Evolutionary conservation across 2,797 vertebrate species (phyloP).

Genomic region (Ciconia nigra): DNA sequence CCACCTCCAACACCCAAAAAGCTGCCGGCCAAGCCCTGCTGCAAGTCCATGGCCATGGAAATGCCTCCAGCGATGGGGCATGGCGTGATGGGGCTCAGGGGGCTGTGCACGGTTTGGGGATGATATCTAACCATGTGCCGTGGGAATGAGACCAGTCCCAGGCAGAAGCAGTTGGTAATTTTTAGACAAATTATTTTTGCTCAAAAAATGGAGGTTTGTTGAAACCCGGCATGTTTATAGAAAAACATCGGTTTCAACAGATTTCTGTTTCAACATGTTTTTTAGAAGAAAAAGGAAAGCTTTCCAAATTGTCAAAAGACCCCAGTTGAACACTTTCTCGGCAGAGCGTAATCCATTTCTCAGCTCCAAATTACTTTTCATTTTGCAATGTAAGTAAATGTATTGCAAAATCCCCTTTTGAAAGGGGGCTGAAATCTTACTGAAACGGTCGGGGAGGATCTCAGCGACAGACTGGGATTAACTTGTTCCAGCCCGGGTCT

Average conservation of each 20-base stretch:
- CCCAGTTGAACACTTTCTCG: neutral
- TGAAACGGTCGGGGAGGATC: neutral
- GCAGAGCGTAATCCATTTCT: neutral
- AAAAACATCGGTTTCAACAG: neutral
- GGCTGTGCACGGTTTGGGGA: fast-evolving
- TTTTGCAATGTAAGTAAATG: neutral
- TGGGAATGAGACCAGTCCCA: neutral
- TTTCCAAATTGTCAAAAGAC: neutral
- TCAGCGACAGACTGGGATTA: neutral
- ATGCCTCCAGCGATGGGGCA: neutral
- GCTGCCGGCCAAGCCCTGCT: neutral
- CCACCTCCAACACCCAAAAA: neutral
- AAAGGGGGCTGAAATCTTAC: neutral
- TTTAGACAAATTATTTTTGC: neutral
- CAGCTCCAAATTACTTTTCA: neutral
- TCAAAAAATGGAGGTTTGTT: neutral
- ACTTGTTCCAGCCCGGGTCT: neutral
- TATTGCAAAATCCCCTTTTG: neutral
- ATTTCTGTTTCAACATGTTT: neutral
- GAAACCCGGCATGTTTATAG: neutral
- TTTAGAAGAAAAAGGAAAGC: neutral
- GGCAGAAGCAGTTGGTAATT: neutral
- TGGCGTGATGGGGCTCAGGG: fast-evolving
- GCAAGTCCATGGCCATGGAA: neutral
- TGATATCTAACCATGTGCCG: fast-evolving